Base-by-base conservation (phyloP, 1,140 invertebrate species). In the Chrysomallon squamiferum region DNA sequence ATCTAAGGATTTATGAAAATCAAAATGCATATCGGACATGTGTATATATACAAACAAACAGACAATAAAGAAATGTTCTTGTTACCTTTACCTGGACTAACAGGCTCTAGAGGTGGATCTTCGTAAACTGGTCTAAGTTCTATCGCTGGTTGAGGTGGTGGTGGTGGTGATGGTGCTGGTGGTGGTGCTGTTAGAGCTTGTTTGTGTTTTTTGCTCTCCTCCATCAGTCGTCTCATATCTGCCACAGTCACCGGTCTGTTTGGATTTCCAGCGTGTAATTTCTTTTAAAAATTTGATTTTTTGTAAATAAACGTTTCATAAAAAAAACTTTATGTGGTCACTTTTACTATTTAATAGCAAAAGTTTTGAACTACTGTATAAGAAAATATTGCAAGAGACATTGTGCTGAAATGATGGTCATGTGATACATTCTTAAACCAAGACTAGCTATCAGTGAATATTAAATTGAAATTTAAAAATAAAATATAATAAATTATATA, bases 51-150 rank as follows among this genome's bases (percentile, higher is more conserved):
- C n/a, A n/a, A n/a, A n/a, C n/a, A n/a, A n/a, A 18, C 47, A 50
- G 20, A 6, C 49, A 11, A 52, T 25, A 52, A 20, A 20, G 27
- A 52, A 6, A 11, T n/a, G n/a, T n/a, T n/a, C n/a, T n/a, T 62
- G 35, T 57, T 73, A 82, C 82, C 83, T 65, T 82, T 79, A 45
- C 83, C 83, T 41, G 80, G 77, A 61, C 79, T 83, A 49, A 79
- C 68, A 32, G 77, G 43, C 29, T 81, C 73, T 1, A 79, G 72
- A 11, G 78, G 75, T 43, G 80, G 82, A 30, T 82, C 77, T 61
- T 77, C 77, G 25, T 73, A 76, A 2, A 71, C 47, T 3, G 75
- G 75, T 25, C 62, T 65, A 27, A 71, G 71, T 65, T 83, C 78
- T 25, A 80, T 72, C 50, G 73, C 76, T 20, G 72, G 69, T 27